Conservation (phyloP, 37 sponge, comb jelly and placozoan genomes). For the Crambe crambe region DNA sequence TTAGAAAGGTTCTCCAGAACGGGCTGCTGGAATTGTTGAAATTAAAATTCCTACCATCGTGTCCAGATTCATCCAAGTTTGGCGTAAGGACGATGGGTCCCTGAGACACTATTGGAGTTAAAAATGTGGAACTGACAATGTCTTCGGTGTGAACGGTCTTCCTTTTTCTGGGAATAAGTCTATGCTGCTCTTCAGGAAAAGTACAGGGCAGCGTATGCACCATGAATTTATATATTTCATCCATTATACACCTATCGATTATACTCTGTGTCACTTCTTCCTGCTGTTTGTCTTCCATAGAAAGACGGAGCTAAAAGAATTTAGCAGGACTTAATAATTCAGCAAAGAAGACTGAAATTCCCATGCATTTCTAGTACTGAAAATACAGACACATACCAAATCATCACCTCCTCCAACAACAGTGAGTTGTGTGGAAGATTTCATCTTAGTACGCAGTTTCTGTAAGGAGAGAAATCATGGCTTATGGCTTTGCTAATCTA, state of each 20-base stretch:
- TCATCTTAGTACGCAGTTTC: constrained; percentile 48
- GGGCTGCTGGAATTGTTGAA: constrained; percentile 47
- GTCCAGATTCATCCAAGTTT: background rate
- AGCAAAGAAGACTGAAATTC: no score
- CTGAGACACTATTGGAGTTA: constrained; percentile 37
- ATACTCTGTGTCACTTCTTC: constrained; percentile 54
- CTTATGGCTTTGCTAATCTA: background rate
- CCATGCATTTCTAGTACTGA: background rate
- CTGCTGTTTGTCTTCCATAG: constrained; percentile 36
- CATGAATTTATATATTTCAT: constrained; percentile 48
- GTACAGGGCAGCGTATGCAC: constrained; percentile 38
- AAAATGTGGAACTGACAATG: constrained; percentile 32
- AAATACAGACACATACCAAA: no score
- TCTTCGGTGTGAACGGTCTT: constrained; percentile 28
- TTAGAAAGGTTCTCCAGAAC: constrained; percentile 30
- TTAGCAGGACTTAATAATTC: no score
- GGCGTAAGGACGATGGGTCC: constrained; percentile 42
- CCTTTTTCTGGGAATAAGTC: constrained; percentile 10
- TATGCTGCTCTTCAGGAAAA: constrained; percentile 28
- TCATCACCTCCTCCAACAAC: constrained; percentile 72
- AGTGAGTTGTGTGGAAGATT: constrained; percentile 28
- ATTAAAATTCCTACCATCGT: constrained; percentile 20
- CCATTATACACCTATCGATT: constrained; percentile 55
- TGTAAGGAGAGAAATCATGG: background rate
- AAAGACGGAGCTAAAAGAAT: constrained; percentile 52